Conservation (phyloP, 2,797 vertebrate genomes). For the Lerista edwardsae region DNA sequence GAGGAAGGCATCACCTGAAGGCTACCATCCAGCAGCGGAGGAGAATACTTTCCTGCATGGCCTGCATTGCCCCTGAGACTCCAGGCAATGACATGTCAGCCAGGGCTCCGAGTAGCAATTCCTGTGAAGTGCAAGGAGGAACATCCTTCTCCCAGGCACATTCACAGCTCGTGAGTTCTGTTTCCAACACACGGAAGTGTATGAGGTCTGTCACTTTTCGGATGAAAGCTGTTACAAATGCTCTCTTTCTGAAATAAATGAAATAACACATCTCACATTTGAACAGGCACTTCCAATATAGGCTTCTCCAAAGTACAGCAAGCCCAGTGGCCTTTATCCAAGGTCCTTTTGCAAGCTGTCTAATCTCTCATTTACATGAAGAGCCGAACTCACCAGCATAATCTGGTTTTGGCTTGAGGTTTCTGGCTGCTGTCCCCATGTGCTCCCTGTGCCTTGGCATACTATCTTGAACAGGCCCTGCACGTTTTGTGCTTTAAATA, state of each 20-base stretch:
- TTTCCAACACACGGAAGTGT: not conserved
- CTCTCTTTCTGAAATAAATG: not conserved
- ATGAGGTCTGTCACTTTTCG: not conserved
- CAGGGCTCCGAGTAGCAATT: not conserved
- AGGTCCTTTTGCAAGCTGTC: slow-evolving; percentile 12
- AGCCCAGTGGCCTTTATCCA: not conserved
- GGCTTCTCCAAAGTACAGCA: not conserved
- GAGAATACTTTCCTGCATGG: too few species aligned
- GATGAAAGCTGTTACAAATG: not conserved
- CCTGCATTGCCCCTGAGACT: too few species aligned
- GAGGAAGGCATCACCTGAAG: not conserved
- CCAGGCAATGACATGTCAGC: not conserved
- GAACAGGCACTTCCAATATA: slow-evolving; percentile 11
- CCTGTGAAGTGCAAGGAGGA: not conserved
- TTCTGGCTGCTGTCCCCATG: slow-evolving; percentile 19
- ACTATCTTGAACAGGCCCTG: slow-evolving; percentile 1
- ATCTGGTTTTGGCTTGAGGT: not conserved
- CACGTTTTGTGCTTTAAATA: slow-evolving; percentile 31
- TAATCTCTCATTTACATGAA: slow-evolving; percentile 22
- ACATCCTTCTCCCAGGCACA: not conserved
- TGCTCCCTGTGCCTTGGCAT: slow-evolving; percentile 23
- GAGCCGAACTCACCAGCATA: slow-evolving; percentile 16
- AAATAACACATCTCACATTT: not conserved
- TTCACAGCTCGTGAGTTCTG: not conserved
- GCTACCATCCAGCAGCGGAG: not conserved